Base-by-base conservation (phyloP, 2,113 vertebrate species). In the Bos javanicus region DNA sequence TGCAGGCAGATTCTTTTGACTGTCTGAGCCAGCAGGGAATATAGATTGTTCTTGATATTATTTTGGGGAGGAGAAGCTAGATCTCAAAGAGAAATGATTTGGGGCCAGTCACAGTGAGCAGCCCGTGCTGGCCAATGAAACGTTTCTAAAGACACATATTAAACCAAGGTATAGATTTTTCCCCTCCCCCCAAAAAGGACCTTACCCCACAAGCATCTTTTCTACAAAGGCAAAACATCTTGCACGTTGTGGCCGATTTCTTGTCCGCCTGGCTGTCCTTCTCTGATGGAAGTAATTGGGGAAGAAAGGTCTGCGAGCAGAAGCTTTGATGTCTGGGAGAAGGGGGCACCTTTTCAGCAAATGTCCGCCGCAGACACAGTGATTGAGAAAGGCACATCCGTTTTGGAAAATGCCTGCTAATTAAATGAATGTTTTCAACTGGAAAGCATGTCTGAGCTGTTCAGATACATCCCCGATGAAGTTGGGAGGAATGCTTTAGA, bases 371-470 rank as follows among this genome's bases (percentile, higher is more conserved):
- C 96, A 97, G 97, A 95, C 95, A 33, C 83, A 71, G 97, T 78
- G 96, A 97, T 96, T 90, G 95, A 96, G 87, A 90, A 89, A 96
- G 87, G 95, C 96, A 97, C 97, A 87, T 97, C 96, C 94, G 95
- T 95, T 96, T 91, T 89, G 97, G 97, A 96, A 98, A 97, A 97
- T 89, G 96, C 96, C 92, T 93, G 94, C 94, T 97, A 97, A 98
- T 97, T 95, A 97, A 97, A 96, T 95, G 96, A 98, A 96, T 96
- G 96, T 97, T 98, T 97, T 96, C 95, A 95, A 97, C 95, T 96
- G 95, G 87, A 93, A 90, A 97, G 94, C 96, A 84, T 90, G 98
- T 91, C 95, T 87, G 90, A 87, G 94, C 94, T 86, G 87, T 90
- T 95, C 50, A 36, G 92, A 87, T 95, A 76, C 95, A 90, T 71